These are phyloP conservation scores for Batillaria attramentaria DNA, from an alignment of 1,140 invertebrate genomes.

Conservation along the genomic window DNA sequence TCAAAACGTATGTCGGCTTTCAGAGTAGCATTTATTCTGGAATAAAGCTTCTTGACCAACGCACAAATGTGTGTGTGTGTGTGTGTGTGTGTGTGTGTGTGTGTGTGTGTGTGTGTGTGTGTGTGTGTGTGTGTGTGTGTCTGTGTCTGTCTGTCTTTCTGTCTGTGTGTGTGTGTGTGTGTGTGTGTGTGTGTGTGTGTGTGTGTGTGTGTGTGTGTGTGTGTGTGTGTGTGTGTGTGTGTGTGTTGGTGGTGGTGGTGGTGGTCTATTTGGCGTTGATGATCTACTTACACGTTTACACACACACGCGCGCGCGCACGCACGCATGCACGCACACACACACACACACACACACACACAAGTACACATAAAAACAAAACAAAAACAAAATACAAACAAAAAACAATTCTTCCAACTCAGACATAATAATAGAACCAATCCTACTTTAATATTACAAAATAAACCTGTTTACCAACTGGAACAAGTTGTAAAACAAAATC, in stretches of 20 bases:
- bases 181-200: background rate
- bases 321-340: background rate
- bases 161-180: constrained; percentile 3
- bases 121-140: background rate
- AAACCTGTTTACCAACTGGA: too few relatives aligned
- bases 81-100: constrained; percentile 2
- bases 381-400: too few relatives aligned
- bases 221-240: constrained; percentile 19
- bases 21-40: too few relatives aligned
- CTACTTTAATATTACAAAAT: too few relatives aligned
- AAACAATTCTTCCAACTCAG: too few relatives aligned
- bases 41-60: background rate
- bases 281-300: background rate
- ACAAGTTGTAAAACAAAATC: too few relatives aligned
- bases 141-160: background rate
- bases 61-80: background rate
- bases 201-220: constrained; percentile 8
- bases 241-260: background rate
- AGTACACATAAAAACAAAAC: background rate
- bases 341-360: background rate
- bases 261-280: background rate
- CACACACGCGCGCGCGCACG: background rate
- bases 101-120: constrained; percentile 16
- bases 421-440: too few relatives aligned
- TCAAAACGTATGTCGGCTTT: too few relatives aligned